These are phyloP conservation scores for Crenuchus spilurus DNA, from an alignment of 2,797 vertebrate species.

Conservation along the genomic window DNA sequence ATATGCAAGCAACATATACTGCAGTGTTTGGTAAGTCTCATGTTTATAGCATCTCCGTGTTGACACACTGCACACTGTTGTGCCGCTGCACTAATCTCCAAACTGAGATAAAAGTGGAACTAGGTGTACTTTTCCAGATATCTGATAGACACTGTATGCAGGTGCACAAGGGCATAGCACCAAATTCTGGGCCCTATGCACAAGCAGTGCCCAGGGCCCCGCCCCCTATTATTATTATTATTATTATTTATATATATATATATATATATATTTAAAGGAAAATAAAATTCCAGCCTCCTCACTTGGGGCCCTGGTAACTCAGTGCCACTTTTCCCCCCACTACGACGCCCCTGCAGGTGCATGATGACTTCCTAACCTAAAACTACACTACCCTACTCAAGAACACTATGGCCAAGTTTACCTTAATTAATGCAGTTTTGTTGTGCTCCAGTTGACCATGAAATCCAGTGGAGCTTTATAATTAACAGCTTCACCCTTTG, in stretches of 20 bases:
- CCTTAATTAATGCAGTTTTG: not conserved
- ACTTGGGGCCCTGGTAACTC: too few relatives aligned
- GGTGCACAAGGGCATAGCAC: too few relatives aligned
- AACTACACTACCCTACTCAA: not conserved
- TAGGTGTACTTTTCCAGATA: not conserved
- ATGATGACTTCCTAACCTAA: not conserved
- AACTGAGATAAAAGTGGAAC: not conserved
- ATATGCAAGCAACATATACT: not conserved
- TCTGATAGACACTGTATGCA: not conserved
- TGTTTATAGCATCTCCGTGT: not conserved
- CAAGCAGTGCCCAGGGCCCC: too few relatives aligned
- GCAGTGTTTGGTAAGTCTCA: not conserved
- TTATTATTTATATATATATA: too few relatives aligned
- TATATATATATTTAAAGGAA: too few relatives aligned
- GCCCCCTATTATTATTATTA: too few relatives aligned
- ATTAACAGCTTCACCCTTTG: not conserved
- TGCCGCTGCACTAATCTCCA: not conserved
- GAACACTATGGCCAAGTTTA: not conserved
- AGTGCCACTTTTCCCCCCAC: too few relatives aligned
- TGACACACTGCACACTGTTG: not conserved
- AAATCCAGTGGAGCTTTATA: not conserved
- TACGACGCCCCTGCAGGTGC: too few relatives aligned
- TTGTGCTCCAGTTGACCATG: not conserved
- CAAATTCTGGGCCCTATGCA: too few relatives aligned
- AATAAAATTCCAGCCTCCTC: too few relatives aligned